Evolutionary conservation across 2,113 vertebrate species (phyloP).

Genomic region (Chascanopsetta lugubris): DNA sequence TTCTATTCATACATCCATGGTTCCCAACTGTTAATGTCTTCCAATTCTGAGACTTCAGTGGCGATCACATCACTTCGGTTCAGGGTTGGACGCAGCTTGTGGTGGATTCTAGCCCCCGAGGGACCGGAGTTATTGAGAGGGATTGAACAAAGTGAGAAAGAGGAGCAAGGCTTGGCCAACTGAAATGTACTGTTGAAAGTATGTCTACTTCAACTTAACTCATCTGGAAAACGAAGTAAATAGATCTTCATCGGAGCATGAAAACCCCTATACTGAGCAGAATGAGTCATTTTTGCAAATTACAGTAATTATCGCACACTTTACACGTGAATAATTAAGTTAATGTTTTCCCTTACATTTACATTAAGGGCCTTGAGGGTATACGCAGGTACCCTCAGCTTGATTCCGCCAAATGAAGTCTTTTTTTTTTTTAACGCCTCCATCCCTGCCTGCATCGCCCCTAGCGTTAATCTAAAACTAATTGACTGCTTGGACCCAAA

Average conservation of each 20-base stretch:
- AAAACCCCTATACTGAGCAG: not conserved
- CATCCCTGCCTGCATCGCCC: slow-evolving; percentile 37
- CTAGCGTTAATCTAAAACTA: slow-evolving; percentile 58
- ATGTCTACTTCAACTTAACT: too few relatives aligned
- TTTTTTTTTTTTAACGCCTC: slow-evolving; percentile 48
- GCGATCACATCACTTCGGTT: slow-evolving; percentile 20
- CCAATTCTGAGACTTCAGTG: too few relatives aligned
- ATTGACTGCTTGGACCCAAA: slow-evolving; percentile 50
- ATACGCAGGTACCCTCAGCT: slow-evolving; percentile 29
- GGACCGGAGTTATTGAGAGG: slow-evolving; percentile 13
- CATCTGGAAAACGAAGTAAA: not conserved
- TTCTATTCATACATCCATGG: too few relatives aligned
- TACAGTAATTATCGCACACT: slow-evolving; percentile 11
- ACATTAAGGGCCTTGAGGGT: slow-evolving; percentile 25
- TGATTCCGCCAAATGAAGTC: slow-evolving; percentile 27
- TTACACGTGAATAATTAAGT: slow-evolving; percentile 42
- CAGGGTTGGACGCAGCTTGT: slow-evolving; percentile 9
- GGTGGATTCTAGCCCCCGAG: slow-evolving; percentile 20
- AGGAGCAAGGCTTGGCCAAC: slow-evolving; percentile 64
- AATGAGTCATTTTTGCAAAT: slow-evolving; percentile 22
- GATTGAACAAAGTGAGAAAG: too few relatives aligned
- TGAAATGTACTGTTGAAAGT: not conserved
- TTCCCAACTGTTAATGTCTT: too few relatives aligned
- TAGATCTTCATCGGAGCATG: slow-evolving; percentile 5
- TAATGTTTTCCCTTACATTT: slow-evolving; percentile 48